These are phyloP conservation scores for Borostomias antarcticus DNA, from an alignment of 2,797 vertebrate species.

Conservation along the genomic window DNA sequence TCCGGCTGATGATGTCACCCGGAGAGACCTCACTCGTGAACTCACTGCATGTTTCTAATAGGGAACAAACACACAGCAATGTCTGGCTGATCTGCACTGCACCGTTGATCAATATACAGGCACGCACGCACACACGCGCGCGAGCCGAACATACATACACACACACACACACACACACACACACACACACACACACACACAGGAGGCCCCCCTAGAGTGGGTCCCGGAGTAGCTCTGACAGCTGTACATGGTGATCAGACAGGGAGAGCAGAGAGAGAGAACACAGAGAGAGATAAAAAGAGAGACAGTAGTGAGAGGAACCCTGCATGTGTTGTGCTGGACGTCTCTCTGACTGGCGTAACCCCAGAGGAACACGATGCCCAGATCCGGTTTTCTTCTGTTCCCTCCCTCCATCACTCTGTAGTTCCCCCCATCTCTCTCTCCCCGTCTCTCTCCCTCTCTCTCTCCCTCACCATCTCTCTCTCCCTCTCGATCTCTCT, in stretches of 20 bases:
- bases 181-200: slow-evolving; percentile 3
- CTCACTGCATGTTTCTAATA: not conserved
- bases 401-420: not conserved
- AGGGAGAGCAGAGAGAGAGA: slow-evolving; percentile 35
- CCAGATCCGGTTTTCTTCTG: slow-evolving; percentile 16
- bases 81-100: not conserved
- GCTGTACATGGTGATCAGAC: slow-evolving; percentile 30
- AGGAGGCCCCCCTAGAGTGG: not conserved
- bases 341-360: slow-evolving; percentile 46
- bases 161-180: not conserved
- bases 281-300: not conserved
- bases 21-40: no score
- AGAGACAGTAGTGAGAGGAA: slow-evolving; percentile 17
- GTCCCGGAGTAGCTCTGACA: not conserved
- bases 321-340: slow-evolving; percentile 23
- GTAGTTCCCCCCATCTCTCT: not conserved
- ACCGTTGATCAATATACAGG: not conserved
- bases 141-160: not conserved
- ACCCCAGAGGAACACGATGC: slow-evolving; percentile 52
- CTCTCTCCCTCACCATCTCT: slow-evolving; percentile 11
- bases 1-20: no score
- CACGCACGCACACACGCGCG: not conserved
- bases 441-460: not conserved
- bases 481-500: slow-evolving; percentile 15
- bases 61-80: not conserved